A percentile compares a stretch with the other conserved stretches of the same genome.
These are phyloP conservation scores for Ophraella communa DNA, from an alignment of 2,888 invertebrate genomes.

Conservation along the genomic window DNA sequence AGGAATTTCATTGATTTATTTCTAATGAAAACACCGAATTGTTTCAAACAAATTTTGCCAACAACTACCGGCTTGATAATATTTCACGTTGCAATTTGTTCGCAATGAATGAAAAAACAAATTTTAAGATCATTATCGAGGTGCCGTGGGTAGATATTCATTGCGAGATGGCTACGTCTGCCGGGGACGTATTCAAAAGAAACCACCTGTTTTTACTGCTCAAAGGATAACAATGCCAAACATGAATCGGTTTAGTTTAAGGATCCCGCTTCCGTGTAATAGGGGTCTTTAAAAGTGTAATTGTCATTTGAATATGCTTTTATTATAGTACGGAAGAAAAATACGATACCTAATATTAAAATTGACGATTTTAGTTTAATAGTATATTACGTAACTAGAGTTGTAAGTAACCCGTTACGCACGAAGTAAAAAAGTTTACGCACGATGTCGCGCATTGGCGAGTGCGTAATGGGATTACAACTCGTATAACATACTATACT, in stretches of 20 bases:
- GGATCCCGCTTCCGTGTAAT: slow-evolving; percentile 25
- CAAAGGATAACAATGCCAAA: slow-evolving; percentile 29
- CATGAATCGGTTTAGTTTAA: slow-evolving; percentile 29
- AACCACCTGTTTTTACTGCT: slow-evolving; percentile 35
- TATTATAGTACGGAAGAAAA: background rate
- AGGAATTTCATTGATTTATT: too few relatives aligned
- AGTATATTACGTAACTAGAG: too few relatives aligned
- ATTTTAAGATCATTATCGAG: slow-evolving; percentile 37
- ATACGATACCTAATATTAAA: too few relatives aligned
- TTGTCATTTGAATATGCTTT: slow-evolving; percentile 11
- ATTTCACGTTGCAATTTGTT: slow-evolving; percentile 11
- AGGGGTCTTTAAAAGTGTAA: slow-evolving; percentile 29
- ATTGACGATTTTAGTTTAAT: too few relatives aligned
- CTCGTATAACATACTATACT: too few relatives aligned
- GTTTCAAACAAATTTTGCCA: too few relatives aligned
- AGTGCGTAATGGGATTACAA: too few relatives aligned
- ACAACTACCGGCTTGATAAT: too few relatives aligned
- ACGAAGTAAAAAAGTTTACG: too few relatives aligned
- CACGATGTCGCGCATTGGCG: too few relatives aligned
- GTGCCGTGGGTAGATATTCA: slow-evolving; percentile 27
- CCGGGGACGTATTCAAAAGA: slow-evolving; percentile 19
- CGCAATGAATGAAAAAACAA: slow-evolving; percentile 34
- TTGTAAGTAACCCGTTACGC: too few relatives aligned
- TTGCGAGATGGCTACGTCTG: slow-evolving; percentile 8
- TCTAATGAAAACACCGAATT: too few relatives aligned